phyloP scores from a whole-genome alignment of 1,140 invertebrate species.

The Scaptomyza hsui region DNA sequence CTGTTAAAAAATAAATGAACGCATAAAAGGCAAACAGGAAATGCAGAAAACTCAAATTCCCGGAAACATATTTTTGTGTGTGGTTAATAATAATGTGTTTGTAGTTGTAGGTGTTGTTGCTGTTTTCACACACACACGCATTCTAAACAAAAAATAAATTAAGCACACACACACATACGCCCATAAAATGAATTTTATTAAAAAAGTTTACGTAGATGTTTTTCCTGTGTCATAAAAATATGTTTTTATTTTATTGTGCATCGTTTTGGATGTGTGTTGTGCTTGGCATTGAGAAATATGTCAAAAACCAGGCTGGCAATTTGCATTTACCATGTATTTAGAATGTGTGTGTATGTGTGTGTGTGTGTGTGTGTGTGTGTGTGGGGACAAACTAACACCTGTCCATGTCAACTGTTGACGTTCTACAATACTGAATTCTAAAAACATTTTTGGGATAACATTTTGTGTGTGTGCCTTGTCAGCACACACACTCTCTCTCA shows the following conservation, averaged over 20 bases:
- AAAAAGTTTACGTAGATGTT: constrained; percentile 47
- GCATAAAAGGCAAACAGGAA: constrained; percentile 30
- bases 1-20: constrained; percentile 33
- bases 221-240: constrained; percentile 33
- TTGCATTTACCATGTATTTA: constrained; percentile 33
- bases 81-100: constrained; percentile 32
- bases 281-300: constrained; percentile 41
- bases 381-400: constrained; percentile 46
- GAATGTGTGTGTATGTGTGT: constrained; percentile 15
- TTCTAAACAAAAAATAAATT: constrained; percentile 40
- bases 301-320: constrained; percentile 33
- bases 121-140: constrained; percentile 10
- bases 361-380: constrained; percentile 13
- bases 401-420: constrained; percentile 48
- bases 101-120: background rate
- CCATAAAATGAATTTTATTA: constrained; percentile 45
- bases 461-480: constrained; percentile 49
- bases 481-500: constrained; percentile 26
- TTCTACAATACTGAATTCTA: constrained; percentile 45
- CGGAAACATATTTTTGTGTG: constrained; percentile 36
- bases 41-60: constrained; percentile 31
- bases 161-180: constrained; percentile 22
- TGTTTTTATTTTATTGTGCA: constrained; percentile 33
- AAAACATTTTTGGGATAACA: constrained; percentile 44
- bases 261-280: constrained; percentile 4